Evolutionary conservation across 1,140 invertebrate genomes (phyloP).

Genomic region (Teleopsis dalmanni): DNA sequence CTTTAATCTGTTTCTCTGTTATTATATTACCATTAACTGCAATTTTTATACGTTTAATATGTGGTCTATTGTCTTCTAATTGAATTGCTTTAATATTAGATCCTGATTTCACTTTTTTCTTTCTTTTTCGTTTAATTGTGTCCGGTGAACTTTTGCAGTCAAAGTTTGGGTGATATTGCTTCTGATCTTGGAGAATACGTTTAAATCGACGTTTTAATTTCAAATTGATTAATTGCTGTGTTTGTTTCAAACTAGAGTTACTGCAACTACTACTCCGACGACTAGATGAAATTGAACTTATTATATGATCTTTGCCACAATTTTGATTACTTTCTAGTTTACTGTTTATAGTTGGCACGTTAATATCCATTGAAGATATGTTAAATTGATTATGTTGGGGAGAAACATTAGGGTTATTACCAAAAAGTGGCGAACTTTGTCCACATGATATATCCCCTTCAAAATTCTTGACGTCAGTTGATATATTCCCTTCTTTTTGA

Average conservation of each 20-base stretch:
- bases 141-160: not conserved
- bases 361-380: too few relatives aligned
- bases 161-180: constrained; percentile 12
- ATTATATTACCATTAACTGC: constrained; percentile 19
- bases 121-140: not conserved
- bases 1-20: constrained; percentile 14
- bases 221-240: constrained; percentile 17
- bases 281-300: constrained; percentile 4
- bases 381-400: too few relatives aligned
- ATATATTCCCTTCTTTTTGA: too few relatives aligned
- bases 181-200: constrained; percentile 3
- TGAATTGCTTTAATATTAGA: not conserved
- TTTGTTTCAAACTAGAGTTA: constrained; percentile 17
- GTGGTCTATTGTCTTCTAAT: constrained; percentile 4
- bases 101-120: not conserved
- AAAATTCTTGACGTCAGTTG: too few relatives aligned
- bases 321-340: too few relatives aligned
- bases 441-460: too few relatives aligned
- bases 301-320: too few relatives aligned
- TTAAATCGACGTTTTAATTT: constrained; percentile 11
- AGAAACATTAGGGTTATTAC: too few relatives aligned
- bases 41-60: constrained; percentile 24
- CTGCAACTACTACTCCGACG: constrained; percentile 16
- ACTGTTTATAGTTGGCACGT: too few relatives aligned
- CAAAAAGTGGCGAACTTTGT: too few relatives aligned